Evolutionary conservation across 2,113 vertebrate genomes (phyloP).

Genomic region (Sciurus niger): DNA sequence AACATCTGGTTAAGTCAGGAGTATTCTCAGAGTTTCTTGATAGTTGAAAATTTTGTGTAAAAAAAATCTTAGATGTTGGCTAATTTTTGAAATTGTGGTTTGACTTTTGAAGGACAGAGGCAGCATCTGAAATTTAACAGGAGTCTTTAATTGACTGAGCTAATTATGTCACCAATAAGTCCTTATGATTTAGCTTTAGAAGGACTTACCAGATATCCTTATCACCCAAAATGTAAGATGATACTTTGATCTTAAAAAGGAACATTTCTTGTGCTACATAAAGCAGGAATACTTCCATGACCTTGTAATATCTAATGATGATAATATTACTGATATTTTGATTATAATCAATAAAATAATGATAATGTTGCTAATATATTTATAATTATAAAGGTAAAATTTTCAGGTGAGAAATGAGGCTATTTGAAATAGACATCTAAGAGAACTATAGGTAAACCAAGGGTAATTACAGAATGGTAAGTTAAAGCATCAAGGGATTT

Average conservation of each 20-base stretch:
- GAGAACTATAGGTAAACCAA: constrained; percentile 34
- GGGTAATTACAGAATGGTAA: constrained; percentile 9
- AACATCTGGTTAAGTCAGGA: constrained; percentile 56
- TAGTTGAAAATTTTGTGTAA: constrained; percentile 32
- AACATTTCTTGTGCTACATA: background rate
- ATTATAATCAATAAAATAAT: constrained; percentile 29
- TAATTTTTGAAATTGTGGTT: constrained; percentile 65
- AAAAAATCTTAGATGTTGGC: constrained; percentile 50
- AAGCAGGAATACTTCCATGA: constrained; percentile 33
- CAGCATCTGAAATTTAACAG: constrained; percentile 32
- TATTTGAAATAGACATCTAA: constrained; percentile 49
- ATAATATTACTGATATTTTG: constrained; percentile 19
- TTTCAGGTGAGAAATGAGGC: constrained; percentile 56
- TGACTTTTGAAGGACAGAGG: constrained; percentile 45
- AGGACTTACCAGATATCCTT: constrained; percentile 42
- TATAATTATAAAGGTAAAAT: constrained; percentile 41
- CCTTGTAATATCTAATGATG: constrained; percentile 31
- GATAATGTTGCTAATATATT: constrained; percentile 33
- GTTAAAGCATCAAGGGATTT: constrained; percentile 13
- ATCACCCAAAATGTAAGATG: constrained; percentile 50
- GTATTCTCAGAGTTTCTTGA: constrained; percentile 32
- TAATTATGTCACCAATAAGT: constrained; percentile 2
- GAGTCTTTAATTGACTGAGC: constrained; percentile 33
- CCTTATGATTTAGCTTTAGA: constrained; percentile 57
- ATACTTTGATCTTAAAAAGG: constrained; percentile 55